Percentiles rank a stretch among this genome's conserved stretches.
Conservation (phyloP, 2,888 invertebrate species). For the Artemia sinica region DNA sequence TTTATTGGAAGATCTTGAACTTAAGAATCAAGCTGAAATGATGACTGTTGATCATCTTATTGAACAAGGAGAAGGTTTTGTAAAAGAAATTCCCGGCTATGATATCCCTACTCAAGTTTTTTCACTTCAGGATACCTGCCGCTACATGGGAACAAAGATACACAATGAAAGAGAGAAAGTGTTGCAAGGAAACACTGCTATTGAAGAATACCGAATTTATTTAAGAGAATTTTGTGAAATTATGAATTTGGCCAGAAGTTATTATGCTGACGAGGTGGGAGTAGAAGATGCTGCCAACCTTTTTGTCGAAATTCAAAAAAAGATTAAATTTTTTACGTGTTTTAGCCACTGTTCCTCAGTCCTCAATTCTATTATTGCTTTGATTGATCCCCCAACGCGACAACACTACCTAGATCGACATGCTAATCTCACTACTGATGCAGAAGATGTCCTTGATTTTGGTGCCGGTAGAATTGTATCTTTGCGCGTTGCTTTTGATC, state of each 20-base stretch:
- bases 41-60: constrained; percentile 43
- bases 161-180: constrained; percentile 54
- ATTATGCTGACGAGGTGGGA: constrained; percentile 56
- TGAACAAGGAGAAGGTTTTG: constrained; percentile 39
- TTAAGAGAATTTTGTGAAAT: constrained; percentile 69
- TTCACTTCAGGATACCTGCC: constrained; percentile 45
- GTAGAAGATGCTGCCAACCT: constrained; percentile 57
- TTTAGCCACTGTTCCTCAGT: constrained; percentile 66
- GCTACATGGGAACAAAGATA: constrained; percentile 50
- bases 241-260: constrained; percentile 60
- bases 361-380: constrained; percentile 64
- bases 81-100: constrained; percentile 49
- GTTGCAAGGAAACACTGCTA: constrained; percentile 51
- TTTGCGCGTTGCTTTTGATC: constrained; percentile 64
- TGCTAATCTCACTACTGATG: constrained; percentile 54
- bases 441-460: constrained; percentile 55
- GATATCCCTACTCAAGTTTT: constrained; percentile 50
- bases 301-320: constrained; percentile 76
- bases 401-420: constrained; percentile 45
- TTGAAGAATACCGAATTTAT: constrained; percentile 73
- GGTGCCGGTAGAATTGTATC: constrained; percentile 63
- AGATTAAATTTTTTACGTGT: constrained; percentile 71
- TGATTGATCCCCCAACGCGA: constrained; percentile 60
- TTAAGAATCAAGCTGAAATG: constrained; percentile 19
- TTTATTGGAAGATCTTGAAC: constrained; percentile 24